Evolutionary conservation across 2,888 invertebrate species (phyloP).

Genomic region (Cetonia aurata): DNA sequence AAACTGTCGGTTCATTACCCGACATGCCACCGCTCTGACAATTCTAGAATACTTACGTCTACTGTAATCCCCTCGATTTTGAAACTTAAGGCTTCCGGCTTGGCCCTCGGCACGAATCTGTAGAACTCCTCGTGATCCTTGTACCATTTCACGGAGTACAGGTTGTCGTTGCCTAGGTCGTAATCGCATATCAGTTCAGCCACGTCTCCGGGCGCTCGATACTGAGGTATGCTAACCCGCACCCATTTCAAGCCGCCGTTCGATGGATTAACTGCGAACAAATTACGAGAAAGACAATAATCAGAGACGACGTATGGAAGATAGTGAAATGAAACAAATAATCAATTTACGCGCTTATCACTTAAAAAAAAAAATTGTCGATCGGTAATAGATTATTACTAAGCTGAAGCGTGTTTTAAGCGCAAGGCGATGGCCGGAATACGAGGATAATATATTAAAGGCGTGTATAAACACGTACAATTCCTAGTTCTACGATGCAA

Average conservation of each 20-base stretch:
- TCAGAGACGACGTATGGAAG: neutral
- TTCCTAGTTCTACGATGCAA: no score
- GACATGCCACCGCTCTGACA: slow-evolving; percentile 6
- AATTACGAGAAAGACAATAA: neutral
- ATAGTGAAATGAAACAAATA: neutral
- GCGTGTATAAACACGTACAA: no score
- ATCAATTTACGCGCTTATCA: no score
- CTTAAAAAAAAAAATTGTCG: no score
- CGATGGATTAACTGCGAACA: slow-evolving; percentile 34
- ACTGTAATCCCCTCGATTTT: slow-evolving; percentile 74
- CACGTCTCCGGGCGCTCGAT: slow-evolving; percentile 48
- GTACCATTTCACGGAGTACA: slow-evolving; percentile 84
- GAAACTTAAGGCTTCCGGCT: slow-evolving; percentile 76
- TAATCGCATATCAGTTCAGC: slow-evolving; percentile 50
- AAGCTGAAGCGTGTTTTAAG: no score
- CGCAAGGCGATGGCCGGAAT: no score
- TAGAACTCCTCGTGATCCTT: slow-evolving; percentile 84
- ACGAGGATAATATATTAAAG: no score
- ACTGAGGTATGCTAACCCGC: slow-evolving; percentile 49
- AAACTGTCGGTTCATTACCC: slow-evolving; percentile 13
- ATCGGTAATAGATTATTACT: no score
- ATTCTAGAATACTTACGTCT: slow-evolving; percentile 69
- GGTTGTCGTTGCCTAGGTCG: slow-evolving; percentile 65
- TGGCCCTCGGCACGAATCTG: slow-evolving; percentile 77
- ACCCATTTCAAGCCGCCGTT: slow-evolving; percentile 45